A percentile compares a stretch with the other conserved stretches of the same genome.
These are phyloP conservation scores for Epicampocera succincta DNA, from an alignment of 2,888 invertebrate genomes.

Conservation along the genomic window DNA sequence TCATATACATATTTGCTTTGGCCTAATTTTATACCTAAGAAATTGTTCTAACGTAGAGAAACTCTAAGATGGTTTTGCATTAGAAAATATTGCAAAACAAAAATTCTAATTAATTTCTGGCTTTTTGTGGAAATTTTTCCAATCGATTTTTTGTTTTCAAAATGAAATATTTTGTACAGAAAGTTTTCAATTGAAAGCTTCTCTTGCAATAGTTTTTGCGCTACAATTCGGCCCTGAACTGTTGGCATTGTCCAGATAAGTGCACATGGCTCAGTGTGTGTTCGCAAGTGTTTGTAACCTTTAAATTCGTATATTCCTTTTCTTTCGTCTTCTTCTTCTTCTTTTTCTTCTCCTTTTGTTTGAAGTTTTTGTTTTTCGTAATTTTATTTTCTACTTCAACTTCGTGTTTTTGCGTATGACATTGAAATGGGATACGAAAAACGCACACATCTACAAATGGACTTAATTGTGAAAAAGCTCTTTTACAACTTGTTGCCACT, in stretches of 20 bases:
- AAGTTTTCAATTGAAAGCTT: too few species aligned
- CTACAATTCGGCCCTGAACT: too few species aligned
- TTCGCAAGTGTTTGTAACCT: slow-evolving; percentile 18
- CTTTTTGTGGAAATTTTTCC: too few species aligned
- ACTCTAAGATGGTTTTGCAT: too few species aligned
- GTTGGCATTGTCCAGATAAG: not conserved
- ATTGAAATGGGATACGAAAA: slow-evolving; percentile 58
- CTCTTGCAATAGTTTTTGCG: too few species aligned
- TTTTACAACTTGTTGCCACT: slow-evolving; percentile 80
- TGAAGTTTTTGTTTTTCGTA: slow-evolving; percentile 14
- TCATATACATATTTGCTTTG: too few species aligned
- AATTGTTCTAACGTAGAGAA: too few species aligned
- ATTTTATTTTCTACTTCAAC: slow-evolving; percentile 6
- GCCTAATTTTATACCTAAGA: too few species aligned
- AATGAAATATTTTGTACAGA: too few species aligned
- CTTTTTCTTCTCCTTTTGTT: slow-evolving; percentile 22
- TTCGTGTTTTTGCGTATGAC: slow-evolving; percentile 60
- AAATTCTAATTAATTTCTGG: too few species aligned
- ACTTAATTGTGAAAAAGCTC: slow-evolving; percentile 60
- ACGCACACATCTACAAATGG: not conserved
- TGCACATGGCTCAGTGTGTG: slow-evolving; percentile 22
- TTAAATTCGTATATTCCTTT: slow-evolving; percentile 52
- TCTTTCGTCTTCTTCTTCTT: slow-evolving; percentile 28
- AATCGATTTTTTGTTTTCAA: too few species aligned
- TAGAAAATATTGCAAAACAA: too few species aligned